A percentile compares a stretch with the other conserved stretches of the same genome.
These are phyloP conservation scores for Myocastor coypus DNA, from an alignment of 2,113 vertebrate species.

Conservation along the genomic window DNA sequence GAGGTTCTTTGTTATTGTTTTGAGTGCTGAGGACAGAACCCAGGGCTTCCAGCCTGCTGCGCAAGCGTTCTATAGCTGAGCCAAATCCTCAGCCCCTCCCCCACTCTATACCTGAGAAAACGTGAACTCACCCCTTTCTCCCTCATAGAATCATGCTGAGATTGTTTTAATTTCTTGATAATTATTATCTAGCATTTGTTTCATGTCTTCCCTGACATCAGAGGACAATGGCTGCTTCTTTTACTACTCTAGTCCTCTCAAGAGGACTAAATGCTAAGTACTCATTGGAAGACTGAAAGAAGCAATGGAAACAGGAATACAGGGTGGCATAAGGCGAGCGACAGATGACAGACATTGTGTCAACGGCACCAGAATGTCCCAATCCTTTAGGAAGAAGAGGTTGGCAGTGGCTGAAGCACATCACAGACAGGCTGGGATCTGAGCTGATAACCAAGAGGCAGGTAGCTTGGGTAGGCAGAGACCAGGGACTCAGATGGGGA, in stretches of 20 bases:
- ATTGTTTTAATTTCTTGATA: neutral
- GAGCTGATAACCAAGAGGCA: neutral
- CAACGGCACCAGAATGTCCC: neutral
- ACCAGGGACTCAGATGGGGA: neutral
- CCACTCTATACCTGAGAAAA: neutral
- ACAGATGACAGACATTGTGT: neutral
- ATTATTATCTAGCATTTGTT: neutral
- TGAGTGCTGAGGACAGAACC: too few relatives aligned
- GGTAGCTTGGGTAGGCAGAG: neutral
- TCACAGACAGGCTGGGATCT: neutral
- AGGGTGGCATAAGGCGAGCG: neutral
- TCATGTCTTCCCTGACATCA: neutral
- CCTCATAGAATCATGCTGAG: neutral
- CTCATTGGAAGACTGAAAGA: neutral
- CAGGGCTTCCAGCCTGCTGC: too few relatives aligned
- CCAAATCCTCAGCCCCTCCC: neutral
- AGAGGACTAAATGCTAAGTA: neutral
- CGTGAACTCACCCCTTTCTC: neutral
- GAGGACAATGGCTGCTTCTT: neutral
- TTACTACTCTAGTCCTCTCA: neutral
- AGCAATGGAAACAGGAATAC: neutral
- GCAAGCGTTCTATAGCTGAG: too few relatives aligned
- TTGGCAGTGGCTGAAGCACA: neutral
- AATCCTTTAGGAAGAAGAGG: constrained; percentile 12
- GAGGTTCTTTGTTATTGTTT: too few relatives aligned